A percentile compares a stretch with the other conserved stretches of the same genome.
Conservation (phyloP, 2,888 invertebrate genomes). For the Dione juno region DNA sequence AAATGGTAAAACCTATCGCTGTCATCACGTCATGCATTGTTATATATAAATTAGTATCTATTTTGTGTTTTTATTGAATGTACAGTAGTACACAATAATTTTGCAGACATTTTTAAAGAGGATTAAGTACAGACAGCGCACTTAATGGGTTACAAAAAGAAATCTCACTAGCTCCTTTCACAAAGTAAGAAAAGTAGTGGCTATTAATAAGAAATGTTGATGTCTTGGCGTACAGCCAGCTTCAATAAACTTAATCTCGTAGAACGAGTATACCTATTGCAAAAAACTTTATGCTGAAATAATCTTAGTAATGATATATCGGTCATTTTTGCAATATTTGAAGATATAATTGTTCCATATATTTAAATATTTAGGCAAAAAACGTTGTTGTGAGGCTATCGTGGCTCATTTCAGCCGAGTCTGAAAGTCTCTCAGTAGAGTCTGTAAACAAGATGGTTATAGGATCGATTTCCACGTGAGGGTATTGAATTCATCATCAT, state of each 20-base stretch:
- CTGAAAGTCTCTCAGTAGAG: too few relatives aligned
- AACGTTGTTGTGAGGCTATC: too few relatives aligned
- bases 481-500: too few relatives aligned
- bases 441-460: neutral
- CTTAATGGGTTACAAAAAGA: slow-evolving; percentile 15
- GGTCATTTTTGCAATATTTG: neutral
- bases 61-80: neutral
- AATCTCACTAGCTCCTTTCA: slow-evolving; percentile 16
- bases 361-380: neutral
- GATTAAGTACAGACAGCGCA: neutral
- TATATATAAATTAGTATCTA: neutral
- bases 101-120: neutral
- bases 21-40: too few relatives aligned
- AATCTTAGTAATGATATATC: neutral
- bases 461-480: too few relatives aligned
- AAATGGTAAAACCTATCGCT: too few relatives aligned
- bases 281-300: neutral
- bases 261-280: neutral
- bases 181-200: slow-evolving; percentile 28
- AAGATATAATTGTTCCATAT: neutral
- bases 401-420: too few relatives aligned
- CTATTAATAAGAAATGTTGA: slow-evolving; percentile 37
- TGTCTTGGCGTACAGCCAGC: slow-evolving; percentile 34
- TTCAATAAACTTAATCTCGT: slow-evolving; percentile 17
- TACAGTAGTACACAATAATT: neutral